These are phyloP conservation scores for Pachyrhynchus sulphureomaculatus DNA, from an alignment of 1,140 invertebrate genomes.

Conservation along the genomic window DNA sequence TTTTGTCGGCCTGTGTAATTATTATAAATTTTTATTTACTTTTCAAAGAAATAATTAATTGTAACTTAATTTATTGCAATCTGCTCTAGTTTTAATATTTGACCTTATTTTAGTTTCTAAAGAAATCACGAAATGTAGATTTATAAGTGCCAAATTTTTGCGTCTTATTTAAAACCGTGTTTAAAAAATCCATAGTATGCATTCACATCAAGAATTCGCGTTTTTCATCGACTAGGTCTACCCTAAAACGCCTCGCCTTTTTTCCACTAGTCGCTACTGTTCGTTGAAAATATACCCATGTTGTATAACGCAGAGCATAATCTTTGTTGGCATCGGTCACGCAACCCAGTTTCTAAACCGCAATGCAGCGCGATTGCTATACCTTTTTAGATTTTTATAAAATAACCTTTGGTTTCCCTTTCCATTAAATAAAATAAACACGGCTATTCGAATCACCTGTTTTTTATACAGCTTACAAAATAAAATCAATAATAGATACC, in stretches of 20 bases:
- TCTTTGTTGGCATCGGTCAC: slow-evolving; percentile 35
- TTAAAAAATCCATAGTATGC: too few species aligned
- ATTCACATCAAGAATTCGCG: too few species aligned
- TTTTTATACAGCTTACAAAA: not conserved
- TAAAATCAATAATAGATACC: not conserved
- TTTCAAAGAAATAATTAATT: too few species aligned
- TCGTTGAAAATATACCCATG: slow-evolving; percentile 26
- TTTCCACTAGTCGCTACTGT: not conserved
- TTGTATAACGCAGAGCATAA: slow-evolving; percentile 37
- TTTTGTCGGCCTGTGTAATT: too few species aligned
- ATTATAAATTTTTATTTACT: too few species aligned
- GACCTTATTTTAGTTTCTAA: too few species aligned
- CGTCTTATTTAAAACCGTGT: too few species aligned
- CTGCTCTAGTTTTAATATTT: too few species aligned
- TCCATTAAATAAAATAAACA: slow-evolving; percentile 6
- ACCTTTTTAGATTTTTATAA: slow-evolving; percentile 14
- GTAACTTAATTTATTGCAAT: too few species aligned
- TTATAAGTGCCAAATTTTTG: too few species aligned
- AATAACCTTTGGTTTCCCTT: not conserved
- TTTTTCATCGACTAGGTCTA: too few species aligned
- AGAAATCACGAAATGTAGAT: too few species aligned
- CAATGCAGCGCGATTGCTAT: slow-evolving; percentile 36
- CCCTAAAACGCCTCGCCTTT: not conserved
- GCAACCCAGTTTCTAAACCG: slow-evolving; percentile 36
- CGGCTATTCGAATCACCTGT: not conserved